Evolutionary conservation across 2,113 vertebrate genomes (phyloP).

Genomic region (Dissostichus mawsoni): DNA sequence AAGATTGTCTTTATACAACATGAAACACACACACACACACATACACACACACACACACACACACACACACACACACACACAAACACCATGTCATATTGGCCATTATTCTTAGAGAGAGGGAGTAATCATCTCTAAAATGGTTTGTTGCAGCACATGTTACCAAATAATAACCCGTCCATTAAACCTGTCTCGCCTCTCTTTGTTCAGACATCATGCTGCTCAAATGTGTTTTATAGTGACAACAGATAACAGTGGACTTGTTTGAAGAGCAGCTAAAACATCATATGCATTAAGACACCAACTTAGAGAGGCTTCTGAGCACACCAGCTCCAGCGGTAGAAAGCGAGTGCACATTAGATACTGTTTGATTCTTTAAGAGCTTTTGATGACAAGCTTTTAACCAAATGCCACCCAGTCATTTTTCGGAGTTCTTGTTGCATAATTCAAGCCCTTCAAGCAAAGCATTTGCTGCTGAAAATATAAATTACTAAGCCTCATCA

Average conservation of each 20-base stretch:
- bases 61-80: constrained; percentile 13
- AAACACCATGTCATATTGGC: constrained; percentile 16
- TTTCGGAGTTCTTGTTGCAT: constrained; percentile 23
- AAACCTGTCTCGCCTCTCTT: constrained; percentile 39
- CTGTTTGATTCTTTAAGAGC: constrained; percentile 15
- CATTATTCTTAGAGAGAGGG: constrained; percentile 40
- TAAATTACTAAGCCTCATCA: constrained; percentile 14
- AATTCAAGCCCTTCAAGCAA: constrained; percentile 24
- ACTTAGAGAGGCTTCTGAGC: constrained; percentile 21
- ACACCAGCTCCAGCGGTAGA: constrained; percentile 1
- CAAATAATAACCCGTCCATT: constrained; percentile 59
- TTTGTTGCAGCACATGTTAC: constrained; percentile 44
- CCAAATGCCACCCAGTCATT: constrained; percentile 6
- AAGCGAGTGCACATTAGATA: constrained; percentile 23
- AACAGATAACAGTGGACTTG: constrained; percentile 42
- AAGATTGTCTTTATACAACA: background rate
- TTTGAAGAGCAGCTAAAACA: constrained; percentile 27
- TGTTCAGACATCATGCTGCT: constrained; percentile 50
- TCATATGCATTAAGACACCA: constrained; percentile 45
- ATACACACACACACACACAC: background rate
- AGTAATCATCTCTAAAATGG: constrained; percentile 57
- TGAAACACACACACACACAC: background rate
- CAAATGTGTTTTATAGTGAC: constrained; percentile 34
- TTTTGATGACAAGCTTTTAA: constrained; percentile 37
- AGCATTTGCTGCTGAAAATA: constrained; percentile 13